Conservation (phyloP, 2,888 invertebrate species). For the Aplocera efformata region DNA sequence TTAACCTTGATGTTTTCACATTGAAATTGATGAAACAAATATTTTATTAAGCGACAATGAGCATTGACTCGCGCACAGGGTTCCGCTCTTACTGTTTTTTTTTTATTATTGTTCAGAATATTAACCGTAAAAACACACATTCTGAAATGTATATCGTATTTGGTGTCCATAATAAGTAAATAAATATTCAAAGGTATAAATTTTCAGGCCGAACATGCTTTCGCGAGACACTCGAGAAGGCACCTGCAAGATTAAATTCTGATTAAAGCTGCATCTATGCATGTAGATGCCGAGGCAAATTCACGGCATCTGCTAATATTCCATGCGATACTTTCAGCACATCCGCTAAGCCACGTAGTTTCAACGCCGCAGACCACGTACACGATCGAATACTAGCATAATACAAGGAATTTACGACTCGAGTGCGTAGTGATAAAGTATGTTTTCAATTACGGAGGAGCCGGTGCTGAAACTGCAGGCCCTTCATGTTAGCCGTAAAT, state of each 20-base stretch:
- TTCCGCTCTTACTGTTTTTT: no score
- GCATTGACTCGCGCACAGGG: no score
- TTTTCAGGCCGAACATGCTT: no score
- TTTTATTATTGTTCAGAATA: no score
- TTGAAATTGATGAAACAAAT: no score
- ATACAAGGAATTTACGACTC: constrained; percentile 33
- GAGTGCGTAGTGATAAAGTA: constrained; percentile 39
- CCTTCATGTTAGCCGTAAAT: constrained; percentile 58
- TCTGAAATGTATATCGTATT: no score
- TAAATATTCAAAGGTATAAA: no score
- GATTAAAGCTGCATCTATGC: constrained; percentile 14
- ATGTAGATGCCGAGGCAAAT: constrained; percentile 29
- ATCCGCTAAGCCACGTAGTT: constrained; percentile 49
- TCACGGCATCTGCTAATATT: constrained; percentile 35
- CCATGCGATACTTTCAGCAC: constrained; percentile 46
- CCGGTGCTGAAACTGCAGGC: constrained; percentile 55
- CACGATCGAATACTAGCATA: constrained; percentile 47
- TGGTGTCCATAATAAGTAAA: no score
- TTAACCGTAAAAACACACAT: no score
- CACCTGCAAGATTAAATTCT: constrained; percentile 10
- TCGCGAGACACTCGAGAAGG: not conserved
- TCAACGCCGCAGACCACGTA: constrained; percentile 45
- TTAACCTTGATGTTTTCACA: no score
- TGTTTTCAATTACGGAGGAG: constrained; percentile 36
- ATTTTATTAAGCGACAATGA: no score